Percentiles rank a stretch among this genome's conserved stretches.
phyloP scores from a whole-genome alignment of 1,140 invertebrate species.

The Augochlora pura region DNA sequence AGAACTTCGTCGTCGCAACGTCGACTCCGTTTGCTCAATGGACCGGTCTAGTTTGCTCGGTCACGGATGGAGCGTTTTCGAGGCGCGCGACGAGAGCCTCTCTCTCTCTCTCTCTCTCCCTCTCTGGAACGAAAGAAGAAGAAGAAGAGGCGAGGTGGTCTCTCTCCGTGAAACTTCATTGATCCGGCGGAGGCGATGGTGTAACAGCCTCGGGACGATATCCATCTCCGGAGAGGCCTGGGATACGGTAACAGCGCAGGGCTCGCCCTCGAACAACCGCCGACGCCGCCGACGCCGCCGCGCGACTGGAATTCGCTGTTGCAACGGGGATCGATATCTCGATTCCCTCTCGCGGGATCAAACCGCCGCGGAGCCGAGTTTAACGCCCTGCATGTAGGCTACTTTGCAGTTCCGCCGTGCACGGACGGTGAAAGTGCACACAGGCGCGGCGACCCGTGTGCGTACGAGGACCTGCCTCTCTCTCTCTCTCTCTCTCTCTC shows the following conservation, averaged over 20 bases:
- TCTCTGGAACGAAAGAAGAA: too few species aligned
- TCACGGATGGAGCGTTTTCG: too few species aligned
- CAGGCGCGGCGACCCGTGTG: constrained; percentile 33
- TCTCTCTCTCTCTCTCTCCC: too few species aligned
- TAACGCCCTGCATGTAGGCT: constrained; percentile 64
- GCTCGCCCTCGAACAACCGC: constrained; percentile 15
- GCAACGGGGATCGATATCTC: constrained; percentile 64
- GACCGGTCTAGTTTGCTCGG: too few species aligned
- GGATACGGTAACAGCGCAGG: not conserved
- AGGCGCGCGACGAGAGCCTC: too few species aligned
- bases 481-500: too few species aligned
- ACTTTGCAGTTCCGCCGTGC: constrained; percentile 62
- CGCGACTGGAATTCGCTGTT: constrained; percentile 48
- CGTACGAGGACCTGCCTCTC: too few species aligned
- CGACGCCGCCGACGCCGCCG: not conserved
- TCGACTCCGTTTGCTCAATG: too few species aligned
- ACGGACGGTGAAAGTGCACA: constrained; percentile 68
- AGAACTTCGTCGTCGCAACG: too few species aligned
- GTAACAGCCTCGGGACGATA: constrained; percentile 28
- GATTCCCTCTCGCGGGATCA: constrained; percentile 57
- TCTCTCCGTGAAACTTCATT: too few species aligned
- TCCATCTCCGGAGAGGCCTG: constrained; percentile 29
- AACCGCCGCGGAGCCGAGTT: constrained; percentile 47
- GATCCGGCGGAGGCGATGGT: constrained; percentile 3
- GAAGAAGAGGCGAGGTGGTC: too few species aligned